Percentiles rank a stretch among this genome's conserved stretches.
These are phyloP conservation scores for Crenichthys baileyi DNA, from an alignment of 2,797 vertebrate species.

Conservation along the genomic window DNA sequence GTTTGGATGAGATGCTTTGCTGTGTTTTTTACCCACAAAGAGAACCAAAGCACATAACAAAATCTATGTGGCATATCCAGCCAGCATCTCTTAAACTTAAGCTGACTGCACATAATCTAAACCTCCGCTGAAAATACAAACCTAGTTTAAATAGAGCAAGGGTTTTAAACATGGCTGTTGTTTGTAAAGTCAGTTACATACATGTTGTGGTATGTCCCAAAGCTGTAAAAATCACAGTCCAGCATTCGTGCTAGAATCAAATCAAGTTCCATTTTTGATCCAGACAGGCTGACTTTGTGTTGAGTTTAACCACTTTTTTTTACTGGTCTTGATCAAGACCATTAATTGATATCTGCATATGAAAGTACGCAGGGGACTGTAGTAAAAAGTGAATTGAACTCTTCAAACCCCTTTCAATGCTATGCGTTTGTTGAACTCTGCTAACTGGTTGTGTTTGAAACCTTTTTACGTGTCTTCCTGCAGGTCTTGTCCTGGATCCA, in stretches of 20 bases:
- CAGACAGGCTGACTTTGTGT: neutral
- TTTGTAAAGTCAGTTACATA: neutral
- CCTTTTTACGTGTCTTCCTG: neutral
- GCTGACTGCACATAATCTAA: neutral
- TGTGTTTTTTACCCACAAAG: too few relatives aligned
- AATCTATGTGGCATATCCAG: neutral
- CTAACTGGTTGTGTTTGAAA: neutral
- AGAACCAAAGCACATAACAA: too few relatives aligned
- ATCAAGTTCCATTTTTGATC: too few relatives aligned
- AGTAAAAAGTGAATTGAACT: too few relatives aligned
- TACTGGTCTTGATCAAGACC: too few relatives aligned
- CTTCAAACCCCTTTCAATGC: too few relatives aligned
- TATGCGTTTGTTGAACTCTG: neutral
- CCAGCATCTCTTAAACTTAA: neutral
- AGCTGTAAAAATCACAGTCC: too few relatives aligned
- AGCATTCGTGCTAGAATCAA: too few relatives aligned
- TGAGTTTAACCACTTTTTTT: neutral
- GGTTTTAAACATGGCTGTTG: neutral
- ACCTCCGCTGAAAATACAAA: neutral
- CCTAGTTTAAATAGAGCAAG: neutral
- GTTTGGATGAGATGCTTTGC: too few relatives aligned
- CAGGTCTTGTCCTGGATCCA: constrained; percentile 98
- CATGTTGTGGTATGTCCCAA: neutral
- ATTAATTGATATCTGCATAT: too few relatives aligned
- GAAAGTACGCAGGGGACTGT: too few relatives aligned